A percentile compares a stretch with the other conserved stretches of the same genome.
Conservation (phyloP, 2,888 invertebrate genomes). For the Limnephilus auricula region DNA sequence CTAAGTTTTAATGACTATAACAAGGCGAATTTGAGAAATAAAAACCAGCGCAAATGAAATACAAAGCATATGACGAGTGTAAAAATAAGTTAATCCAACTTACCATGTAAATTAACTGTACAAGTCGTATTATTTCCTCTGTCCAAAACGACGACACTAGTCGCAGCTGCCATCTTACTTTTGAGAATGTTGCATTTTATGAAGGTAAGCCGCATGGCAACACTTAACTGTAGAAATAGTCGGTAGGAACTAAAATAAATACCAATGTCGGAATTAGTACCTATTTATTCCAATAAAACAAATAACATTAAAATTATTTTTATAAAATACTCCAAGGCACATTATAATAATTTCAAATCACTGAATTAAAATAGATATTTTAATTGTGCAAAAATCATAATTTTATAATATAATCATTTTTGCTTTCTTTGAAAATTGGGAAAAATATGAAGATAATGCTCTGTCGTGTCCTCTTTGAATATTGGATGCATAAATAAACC, state of each 20-base stretch:
- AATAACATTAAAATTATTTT: not conserved
- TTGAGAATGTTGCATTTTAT: slow-evolving; percentile 51
- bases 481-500: too few species aligned
- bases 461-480: too few species aligned
- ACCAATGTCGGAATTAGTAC: not conserved
- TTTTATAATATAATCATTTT: too few species aligned
- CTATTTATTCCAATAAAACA: not conserved
- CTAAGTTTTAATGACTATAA: slow-evolving; percentile 52
- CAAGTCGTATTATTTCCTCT: slow-evolving; percentile 97
- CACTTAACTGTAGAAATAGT: slow-evolving; percentile 14
- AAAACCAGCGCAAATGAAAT: slow-evolving; percentile 29
- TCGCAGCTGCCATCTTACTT: slow-evolving; percentile 82
- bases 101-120: slow-evolving; percentile 97
- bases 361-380: not conserved
- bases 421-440: too few species aligned
- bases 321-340: too few species aligned
- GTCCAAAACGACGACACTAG: slow-evolving; percentile 96
- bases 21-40: slow-evolving; percentile 20
- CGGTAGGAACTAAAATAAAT: slow-evolving; percentile 7
- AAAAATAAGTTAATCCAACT: slow-evolving; percentile 53
- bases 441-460: not conserved
- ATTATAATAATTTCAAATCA: too few species aligned
- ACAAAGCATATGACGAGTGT: not conserved
- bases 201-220: slow-evolving; percentile 23
- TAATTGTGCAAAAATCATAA: not conserved